A percentile compares a stretch with the other conserved stretches of the same genome.
Evolutionary conservation across 2,113 vertebrate species (phyloP).

Genomic region (Actenoides lindsayi): DNA sequence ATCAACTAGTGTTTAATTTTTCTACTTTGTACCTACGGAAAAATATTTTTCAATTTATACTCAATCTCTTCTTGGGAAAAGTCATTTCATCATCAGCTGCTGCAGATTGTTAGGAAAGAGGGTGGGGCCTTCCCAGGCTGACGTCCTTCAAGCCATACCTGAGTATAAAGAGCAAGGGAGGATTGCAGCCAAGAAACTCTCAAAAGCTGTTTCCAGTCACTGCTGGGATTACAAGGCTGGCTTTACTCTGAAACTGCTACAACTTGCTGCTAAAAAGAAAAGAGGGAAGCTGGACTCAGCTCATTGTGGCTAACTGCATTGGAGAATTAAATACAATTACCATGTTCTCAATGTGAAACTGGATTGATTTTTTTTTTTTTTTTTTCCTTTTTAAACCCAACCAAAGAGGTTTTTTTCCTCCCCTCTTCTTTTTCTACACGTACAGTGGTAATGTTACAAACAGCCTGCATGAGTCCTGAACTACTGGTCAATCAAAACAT

Average conservation of each 20-base stretch:
- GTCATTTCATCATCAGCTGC: slow-evolving; percentile 8
- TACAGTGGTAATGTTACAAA: slow-evolving; percentile 19
- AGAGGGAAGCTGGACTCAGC: background rate
- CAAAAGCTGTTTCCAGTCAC: background rate
- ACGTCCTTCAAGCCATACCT: background rate
- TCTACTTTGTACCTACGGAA: background rate
- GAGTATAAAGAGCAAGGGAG: slow-evolving; percentile 7
- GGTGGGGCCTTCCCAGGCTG: slow-evolving; percentile 51
- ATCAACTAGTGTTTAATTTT: background rate
- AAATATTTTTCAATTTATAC: background rate
- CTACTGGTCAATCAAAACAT: background rate
- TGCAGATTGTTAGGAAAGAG: slow-evolving; percentile 12
- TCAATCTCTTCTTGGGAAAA: slow-evolving; percentile 31
- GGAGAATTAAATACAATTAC: background rate
- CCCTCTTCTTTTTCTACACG: background rate
- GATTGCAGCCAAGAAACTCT: slow-evolving; percentile 8
- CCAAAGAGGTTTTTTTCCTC: background rate
- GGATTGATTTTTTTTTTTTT: background rate
- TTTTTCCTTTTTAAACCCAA: background rate
- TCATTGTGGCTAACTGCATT: background rate
- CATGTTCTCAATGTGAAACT: background rate
- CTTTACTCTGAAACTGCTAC: background rate
- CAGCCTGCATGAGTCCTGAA: background rate
- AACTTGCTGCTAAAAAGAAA: background rate
- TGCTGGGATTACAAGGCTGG: background rate